phyloP scores from a whole-genome alignment of 2,113 vertebrate species.

The human (Homo sapiens) region GRCh38 chr5:80997001-80997500 shows the following conservation, averaged over 20 bases:
- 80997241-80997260: neutral
- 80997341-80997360: neutral
- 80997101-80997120: neutral
- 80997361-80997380: neutral
- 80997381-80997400: conserved; percentile 75
- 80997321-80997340: neutral
- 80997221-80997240: neutral
- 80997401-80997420: conserved; percentile 89
- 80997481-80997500: conserved; percentile 89
- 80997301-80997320: neutral
- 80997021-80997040: neutral
- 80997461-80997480: conserved; percentile 88
- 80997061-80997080: neutral
- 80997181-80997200: neutral
- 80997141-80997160: neutral
- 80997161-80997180: neutral
- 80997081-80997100: neutral
- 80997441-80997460: conserved; percentile 91
- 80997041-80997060: neutral
- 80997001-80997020: neutral
- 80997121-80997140: neutral
- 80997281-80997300: neutral
- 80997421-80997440: conserved; percentile 91
- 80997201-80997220: neutral
- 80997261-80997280: neutral